Evolutionary conservation across 2,888 invertebrate genomes (phyloP), one percentile per base, ranked within the genome.

Genomic region (Eudemis profundana): DNA sequence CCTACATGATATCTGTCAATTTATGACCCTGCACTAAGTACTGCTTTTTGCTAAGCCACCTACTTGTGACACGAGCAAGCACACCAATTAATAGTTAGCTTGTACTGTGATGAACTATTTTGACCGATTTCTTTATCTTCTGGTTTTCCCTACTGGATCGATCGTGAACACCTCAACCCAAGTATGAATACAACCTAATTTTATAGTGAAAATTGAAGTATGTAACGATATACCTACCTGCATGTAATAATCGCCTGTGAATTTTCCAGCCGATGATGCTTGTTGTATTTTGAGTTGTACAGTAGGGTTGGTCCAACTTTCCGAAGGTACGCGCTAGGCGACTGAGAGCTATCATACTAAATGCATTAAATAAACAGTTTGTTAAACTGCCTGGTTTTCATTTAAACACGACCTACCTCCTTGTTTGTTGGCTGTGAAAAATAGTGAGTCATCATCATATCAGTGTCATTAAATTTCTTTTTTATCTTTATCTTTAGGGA

Each of bases 251-350:
- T 33, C 44, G 33, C 15, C 42, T 61, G 42, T 29, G 27, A 51
- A 51, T 15, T 15, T 46, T 38, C n/a, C 17, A 38, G 23, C 4
- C 36, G 33, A 53, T 21, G 53, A 38, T 17, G 46, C 53, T 47
- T 49, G 27, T 46, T 54, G 36, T 53, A 17, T 23, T 29, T 61
- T 62, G 29, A 51, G 68, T 72, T 68, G 69, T 56, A 69, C 68
- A 62, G 82, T 87, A 85, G 86, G 84, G 87, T 89, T 89, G 89
- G 89, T 87, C 80, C 90, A 92, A 92, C 92, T 92, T 92, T 92
- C 91, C 92, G 90, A 91, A 87, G 90, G 90, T 92, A 90, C 90
- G 90, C 90, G 89, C 89, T 90, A 92, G 92, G 91, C 90, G 92
- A 91, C 92, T 90, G 91, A 90, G 86, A 91, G 90, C 91, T 90